Percentiles rank a stretch among this genome's conserved stretches.
Conservation (phyloP, 1,140 invertebrate species). For the Drosophila parvula region DNA sequence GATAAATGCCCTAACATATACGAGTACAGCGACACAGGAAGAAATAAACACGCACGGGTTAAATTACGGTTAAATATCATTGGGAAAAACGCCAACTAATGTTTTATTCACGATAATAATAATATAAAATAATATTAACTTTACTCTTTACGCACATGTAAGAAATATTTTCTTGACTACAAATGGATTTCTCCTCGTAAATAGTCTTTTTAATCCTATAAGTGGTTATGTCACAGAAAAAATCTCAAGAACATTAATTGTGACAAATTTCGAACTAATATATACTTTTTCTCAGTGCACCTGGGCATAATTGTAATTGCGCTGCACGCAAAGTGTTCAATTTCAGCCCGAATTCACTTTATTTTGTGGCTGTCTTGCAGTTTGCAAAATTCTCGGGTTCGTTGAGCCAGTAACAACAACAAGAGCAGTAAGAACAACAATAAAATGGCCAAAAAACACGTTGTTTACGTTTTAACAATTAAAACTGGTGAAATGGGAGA, state of each 20-base stretch:
- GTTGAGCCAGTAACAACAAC: constrained; percentile 35
- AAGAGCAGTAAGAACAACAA: constrained; percentile 15
- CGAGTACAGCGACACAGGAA: constrained; percentile 11
- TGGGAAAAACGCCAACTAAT: not conserved
- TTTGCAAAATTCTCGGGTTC: constrained; percentile 55
- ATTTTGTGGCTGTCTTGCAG: constrained; percentile 63
- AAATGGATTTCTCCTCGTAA: no score
- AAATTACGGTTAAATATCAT: not conserved
- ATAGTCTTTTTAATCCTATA: no score
- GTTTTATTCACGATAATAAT: not conserved
- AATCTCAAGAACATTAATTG: not conserved
- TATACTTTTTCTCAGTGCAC: constrained; percentile 11
- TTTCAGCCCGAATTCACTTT: constrained; percentile 50
- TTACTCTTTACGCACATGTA: no score
- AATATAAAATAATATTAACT: no score
- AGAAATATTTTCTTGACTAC: no score
- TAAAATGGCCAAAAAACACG: constrained; percentile 56
- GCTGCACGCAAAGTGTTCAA: constrained; percentile 53
- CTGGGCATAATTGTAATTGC: constrained; percentile 45
- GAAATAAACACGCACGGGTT: not conserved
- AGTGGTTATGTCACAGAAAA: not conserved
- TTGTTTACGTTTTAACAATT: constrained; percentile 76
- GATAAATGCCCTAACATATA: constrained; percentile 51
- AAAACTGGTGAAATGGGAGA: constrained; percentile 59
- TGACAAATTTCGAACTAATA: not conserved